Evolutionary conservation across 2,888 invertebrate species (phyloP).

Genomic region (Sphinx pinastri): DNA sequence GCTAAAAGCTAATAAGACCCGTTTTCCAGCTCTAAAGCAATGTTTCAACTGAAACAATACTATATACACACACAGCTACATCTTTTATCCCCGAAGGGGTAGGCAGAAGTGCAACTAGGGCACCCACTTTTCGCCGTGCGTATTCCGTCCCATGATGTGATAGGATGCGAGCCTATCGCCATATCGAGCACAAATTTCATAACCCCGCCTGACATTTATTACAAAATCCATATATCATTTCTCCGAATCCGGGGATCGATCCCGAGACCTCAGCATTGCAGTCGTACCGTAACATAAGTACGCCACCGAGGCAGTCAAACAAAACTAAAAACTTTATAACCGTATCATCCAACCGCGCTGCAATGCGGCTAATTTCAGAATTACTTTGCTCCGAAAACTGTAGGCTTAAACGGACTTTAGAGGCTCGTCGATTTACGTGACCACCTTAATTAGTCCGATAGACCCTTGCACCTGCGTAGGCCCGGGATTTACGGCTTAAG

Average conservation of each 20-base stretch:
- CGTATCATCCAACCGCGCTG: slow-evolving; percentile 39
- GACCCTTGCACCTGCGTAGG: slow-evolving; percentile 67
- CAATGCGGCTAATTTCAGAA: slow-evolving; percentile 55
- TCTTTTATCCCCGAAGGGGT: no score
- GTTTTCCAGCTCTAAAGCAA: neutral
- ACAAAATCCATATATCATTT: no score
- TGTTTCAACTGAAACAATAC: neutral
- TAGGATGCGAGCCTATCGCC: no score
- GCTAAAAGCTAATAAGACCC: neutral
- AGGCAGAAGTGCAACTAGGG: no score
- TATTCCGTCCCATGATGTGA: no score
- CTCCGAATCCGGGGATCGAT: no score
- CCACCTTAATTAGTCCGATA: slow-evolving; percentile 71
- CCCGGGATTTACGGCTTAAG: slow-evolving; percentile 62
- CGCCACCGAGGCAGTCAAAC: neutral
- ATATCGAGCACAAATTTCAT: no score
- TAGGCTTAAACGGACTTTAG: slow-evolving; percentile 59
- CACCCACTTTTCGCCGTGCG: no score
- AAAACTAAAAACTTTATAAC: slow-evolving; percentile 9
- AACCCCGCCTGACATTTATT: no score
- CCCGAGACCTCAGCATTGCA: no score
- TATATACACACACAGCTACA: no score
- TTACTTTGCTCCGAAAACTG: slow-evolving; percentile 53
- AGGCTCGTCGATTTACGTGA: slow-evolving; percentile 59
- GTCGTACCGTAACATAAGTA: neutral